Base-by-base conservation (phyloP, 2,113 vertebrate species). In the Myotis brandtii region DNA sequence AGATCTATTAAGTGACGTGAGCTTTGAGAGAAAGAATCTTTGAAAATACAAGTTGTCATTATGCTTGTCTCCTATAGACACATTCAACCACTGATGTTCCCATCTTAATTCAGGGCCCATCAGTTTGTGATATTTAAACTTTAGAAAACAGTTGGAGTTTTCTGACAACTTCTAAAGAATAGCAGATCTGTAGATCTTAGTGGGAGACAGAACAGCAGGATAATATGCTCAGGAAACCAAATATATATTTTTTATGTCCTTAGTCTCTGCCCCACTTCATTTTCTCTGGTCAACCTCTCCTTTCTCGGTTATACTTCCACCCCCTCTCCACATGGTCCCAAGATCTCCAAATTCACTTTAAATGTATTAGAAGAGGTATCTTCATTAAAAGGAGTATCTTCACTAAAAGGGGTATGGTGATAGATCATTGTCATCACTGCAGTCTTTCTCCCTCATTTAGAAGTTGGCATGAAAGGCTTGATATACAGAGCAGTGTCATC, bases 401-500 rank as follows among this genome's bases (percentile, higher is more conserved):
- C 81, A 62, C 88, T 75, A 75, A 89, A 87, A 91, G 86, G 62
- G 54, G 14, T 25, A 30, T 32, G 32, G 70, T 54, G 86, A 91
- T 37, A 94, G 82, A 73, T 96, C 88, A 83, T 83, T 94, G 96
- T 89, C 83, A 97, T 89, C 77, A 27, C 37, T 70, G 83, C 88
- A 81, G 93, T 83, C 64, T 97, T 85, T 94, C 81, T 21, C 59
- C 52, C 70, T 97, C 90, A 92, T 97, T 97, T 95, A 94, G 79
- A 94, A 94, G 83, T 84, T 96, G 86, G 82, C 84, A 30, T 93
- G 95, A 97, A 97, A 95, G 93, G 95, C 86, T 95, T 95, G 97
- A 96, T 96, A 96, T 97, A 94, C 96, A 95, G 86, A 95, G 89
- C 92, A 90, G 91, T 96, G 95, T 97, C 92, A 91, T 95, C 86